These are phyloP conservation scores for Operophtera brumata DNA, from an alignment of 2,888 invertebrate genomes.

Conservation along the genomic window DNA sequence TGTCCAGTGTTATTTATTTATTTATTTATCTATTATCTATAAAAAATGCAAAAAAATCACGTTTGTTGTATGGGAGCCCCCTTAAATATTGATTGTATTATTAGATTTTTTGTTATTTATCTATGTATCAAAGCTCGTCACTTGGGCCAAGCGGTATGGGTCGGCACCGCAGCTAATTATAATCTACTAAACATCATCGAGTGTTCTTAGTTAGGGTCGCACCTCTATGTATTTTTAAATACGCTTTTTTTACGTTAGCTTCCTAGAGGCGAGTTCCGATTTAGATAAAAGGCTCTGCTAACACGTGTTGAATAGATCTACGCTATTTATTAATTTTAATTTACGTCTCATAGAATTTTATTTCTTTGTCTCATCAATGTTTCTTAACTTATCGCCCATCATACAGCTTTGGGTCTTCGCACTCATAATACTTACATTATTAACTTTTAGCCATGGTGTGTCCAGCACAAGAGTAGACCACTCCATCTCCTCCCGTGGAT, in stretches of 20 bases:
- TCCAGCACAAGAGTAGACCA: too few species aligned
- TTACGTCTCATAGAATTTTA: background rate
- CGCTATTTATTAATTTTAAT: slow-evolving; percentile 9
- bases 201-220: slow-evolving; percentile 74
- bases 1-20: too few species aligned
- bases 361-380: background rate
- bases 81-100: too few species aligned
- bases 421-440: too few species aligned
- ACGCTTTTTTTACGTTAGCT: slow-evolving; percentile 54
- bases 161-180: slow-evolving; percentile 75
- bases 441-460: too few species aligned
- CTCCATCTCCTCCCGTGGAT: too few species aligned
- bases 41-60: too few species aligned
- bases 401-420: too few species aligned
- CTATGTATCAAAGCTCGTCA: slow-evolving; percentile 34
- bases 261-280: slow-evolving; percentile 46
- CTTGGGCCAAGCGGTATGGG: slow-evolving; percentile 45
- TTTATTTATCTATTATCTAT: too few species aligned
- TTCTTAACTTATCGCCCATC: too few species aligned
- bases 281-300: slow-evolving; percentile 37
- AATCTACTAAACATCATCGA: slow-evolving; percentile 79
- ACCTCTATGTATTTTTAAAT: slow-evolving; percentile 70
- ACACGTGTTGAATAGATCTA: slow-evolving; percentile 33
- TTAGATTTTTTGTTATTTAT: too few species aligned
- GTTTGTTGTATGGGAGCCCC: too few species aligned